Percentiles rank a stretch among this genome's conserved stretches.
These are phyloP conservation scores for Eupithecia centaureata DNA, from an alignment of 2,888 invertebrate species.

Conservation along the genomic window DNA sequence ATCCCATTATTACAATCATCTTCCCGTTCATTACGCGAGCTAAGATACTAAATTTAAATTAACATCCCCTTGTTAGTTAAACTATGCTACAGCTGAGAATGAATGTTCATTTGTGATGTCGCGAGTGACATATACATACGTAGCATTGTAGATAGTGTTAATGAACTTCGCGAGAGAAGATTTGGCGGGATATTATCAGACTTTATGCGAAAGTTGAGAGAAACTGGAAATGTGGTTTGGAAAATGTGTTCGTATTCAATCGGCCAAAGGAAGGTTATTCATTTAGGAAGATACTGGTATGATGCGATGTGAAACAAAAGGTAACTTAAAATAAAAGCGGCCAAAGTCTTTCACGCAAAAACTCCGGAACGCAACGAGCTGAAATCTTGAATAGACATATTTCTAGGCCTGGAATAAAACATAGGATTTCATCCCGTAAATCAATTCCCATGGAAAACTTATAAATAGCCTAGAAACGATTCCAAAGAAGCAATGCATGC, in stretches of 20 bases:
- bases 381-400: too few species aligned
- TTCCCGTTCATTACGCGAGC: constrained; percentile 79
- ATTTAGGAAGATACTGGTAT: too few species aligned
- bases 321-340: too few species aligned
- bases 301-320: too few species aligned
- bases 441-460: too few species aligned
- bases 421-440: too few species aligned
- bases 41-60: constrained; percentile 84
- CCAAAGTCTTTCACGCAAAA: too few species aligned
- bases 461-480: too few species aligned
- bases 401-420: too few species aligned
- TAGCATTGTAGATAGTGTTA: constrained; percentile 20
- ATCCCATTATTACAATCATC: constrained; percentile 82
- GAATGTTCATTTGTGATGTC: constrained; percentile 73
- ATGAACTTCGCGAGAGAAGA: constrained; percentile 24
- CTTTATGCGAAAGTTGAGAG: neutral
- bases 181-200: constrained; percentile 1
- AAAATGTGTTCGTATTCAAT: neutral
- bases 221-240: neutral
- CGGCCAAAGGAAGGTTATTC: too few species aligned
- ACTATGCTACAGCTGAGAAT: constrained; percentile 73
- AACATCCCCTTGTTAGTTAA: constrained; percentile 81
- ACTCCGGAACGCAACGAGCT: too few species aligned
- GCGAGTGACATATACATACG: constrained; percentile 29
- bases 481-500: too few species aligned